A percentile compares a stretch with the other conserved stretches of the same genome.
phyloP scores from a whole-genome alignment of 37 sponge, comb jelly and placozoan genomes.

The Diacarnus erythraeanus region DNA sequence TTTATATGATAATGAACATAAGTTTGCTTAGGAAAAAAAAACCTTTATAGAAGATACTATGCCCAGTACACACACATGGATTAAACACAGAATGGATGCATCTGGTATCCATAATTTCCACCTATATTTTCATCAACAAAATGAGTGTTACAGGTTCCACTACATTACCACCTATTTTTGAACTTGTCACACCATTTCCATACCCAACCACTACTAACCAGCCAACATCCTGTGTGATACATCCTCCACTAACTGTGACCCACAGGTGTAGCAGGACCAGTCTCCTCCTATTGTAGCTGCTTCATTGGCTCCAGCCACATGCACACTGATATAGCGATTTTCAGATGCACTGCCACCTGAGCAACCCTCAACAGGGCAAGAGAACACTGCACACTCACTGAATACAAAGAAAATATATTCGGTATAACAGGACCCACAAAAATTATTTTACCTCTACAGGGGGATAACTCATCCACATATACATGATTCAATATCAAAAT shows the following conservation, averaged over 20 bases:
- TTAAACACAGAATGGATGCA: too few species aligned
- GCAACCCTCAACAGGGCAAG: slow-evolving; percentile 33
- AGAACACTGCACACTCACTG: slow-evolving; percentile 55
- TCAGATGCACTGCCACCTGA: not conserved
- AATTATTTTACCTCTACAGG: too few species aligned
- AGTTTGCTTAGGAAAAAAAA: too few species aligned
- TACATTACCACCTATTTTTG: too few species aligned
- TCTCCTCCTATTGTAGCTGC: slow-evolving; percentile 15
- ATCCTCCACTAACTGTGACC: slow-evolving; percentile 34
- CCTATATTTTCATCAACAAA: too few species aligned
- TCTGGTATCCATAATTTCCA: too few species aligned
- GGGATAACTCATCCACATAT: not conserved
- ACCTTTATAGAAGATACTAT: too few species aligned
- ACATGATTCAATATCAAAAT: not conserved
- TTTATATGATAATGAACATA: too few species aligned
- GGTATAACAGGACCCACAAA: too few species aligned
- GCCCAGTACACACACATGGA: too few species aligned
- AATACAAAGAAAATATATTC: not conserved
- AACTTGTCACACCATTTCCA: not conserved
- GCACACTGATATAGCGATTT: slow-evolving; percentile 36
- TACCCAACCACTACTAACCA: not conserved
- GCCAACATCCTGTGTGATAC: slow-evolving; percentile 21
- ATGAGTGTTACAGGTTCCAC: too few species aligned
- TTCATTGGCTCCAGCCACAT: slow-evolving; percentile 59
- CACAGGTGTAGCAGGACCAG: not conserved